Evolutionary conservation across 2,888 invertebrate species (phyloP).

Genomic region (Drosophila infuscata): DNA sequence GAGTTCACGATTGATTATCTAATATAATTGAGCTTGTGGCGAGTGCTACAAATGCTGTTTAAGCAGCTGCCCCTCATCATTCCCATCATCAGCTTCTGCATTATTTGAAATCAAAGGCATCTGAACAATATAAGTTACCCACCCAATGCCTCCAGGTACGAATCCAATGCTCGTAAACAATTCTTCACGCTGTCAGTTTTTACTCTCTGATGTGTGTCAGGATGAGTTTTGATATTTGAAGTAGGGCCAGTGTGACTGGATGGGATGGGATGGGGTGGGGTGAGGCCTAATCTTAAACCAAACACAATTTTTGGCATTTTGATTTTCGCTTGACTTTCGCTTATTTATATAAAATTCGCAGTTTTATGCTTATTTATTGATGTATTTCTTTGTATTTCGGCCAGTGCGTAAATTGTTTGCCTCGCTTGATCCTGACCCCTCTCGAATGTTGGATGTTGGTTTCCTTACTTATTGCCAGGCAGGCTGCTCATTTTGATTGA

Average conservation of each 20-base stretch:
- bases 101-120: conserved; percentile 30
- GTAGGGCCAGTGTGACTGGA: neutral
- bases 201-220: conserved; percentile 42
- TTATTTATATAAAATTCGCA: conserved; percentile 26
- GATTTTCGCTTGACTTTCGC: conserved; percentile 21
- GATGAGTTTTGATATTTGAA: conserved; percentile 33
- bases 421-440: neutral
- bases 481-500: conserved; percentile 63
- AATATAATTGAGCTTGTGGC: conserved; percentile 51
- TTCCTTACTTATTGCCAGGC: conserved; percentile 38
- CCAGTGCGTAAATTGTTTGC: conserved; percentile 23
- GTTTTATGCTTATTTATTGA: conserved; percentile 49
- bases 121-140: conserved; percentile 37
- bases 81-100: neutral
- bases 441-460: conserved; percentile 1
- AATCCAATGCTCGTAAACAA: conserved; percentile 16
- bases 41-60: conserved; percentile 15
- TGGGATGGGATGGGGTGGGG: no score
- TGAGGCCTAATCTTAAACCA: conserved; percentile 19
- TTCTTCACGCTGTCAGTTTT: conserved; percentile 44
- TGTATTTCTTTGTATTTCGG: conserved; percentile 30
- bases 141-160: conserved; percentile 28
- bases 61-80: conserved; percentile 1
- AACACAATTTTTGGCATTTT: conserved; percentile 25
- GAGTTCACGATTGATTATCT: conserved; percentile 59